These are phyloP conservation scores for Cetoscarus ocellatus DNA, from an alignment of 2,797 vertebrate genomes.

Conservation along the genomic window DNA sequence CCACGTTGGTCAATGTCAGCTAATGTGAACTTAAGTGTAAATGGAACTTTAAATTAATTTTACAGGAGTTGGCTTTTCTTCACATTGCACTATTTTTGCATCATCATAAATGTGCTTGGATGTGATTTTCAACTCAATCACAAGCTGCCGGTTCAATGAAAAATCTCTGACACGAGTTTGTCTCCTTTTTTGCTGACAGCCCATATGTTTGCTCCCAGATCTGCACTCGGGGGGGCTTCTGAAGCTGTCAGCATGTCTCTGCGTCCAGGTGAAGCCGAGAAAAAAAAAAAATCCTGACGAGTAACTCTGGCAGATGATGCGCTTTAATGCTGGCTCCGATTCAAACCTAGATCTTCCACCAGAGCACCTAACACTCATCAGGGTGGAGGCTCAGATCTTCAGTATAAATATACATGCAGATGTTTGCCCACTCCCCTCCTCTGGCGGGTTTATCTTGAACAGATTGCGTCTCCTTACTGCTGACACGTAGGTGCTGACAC, in stretches of 20 bases:
- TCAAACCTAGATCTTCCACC: conserved; percentile 75
- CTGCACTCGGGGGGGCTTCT: conserved; percentile 70
- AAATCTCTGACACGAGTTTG: conserved; percentile 51
- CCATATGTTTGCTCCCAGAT: conserved; percentile 85
- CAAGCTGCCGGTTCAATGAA: conserved; percentile 55
- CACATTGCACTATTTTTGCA: background rate
- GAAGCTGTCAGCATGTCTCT: conserved; percentile 87
- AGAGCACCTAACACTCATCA: conserved; percentile 67
- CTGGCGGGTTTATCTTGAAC: conserved; percentile 71
- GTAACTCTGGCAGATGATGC: conserved; percentile 83
- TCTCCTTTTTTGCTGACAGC: conserved; percentile 67
- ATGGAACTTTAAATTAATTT: background rate
- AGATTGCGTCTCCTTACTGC: conserved; percentile 73
- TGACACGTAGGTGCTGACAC: conserved; percentile 79
- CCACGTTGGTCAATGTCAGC: no score
- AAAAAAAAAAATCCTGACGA: conserved; percentile 49
- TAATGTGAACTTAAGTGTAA: no score
- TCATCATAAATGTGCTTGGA: conserved; percentile 4
- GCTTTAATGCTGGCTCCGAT: conserved; percentile 77
- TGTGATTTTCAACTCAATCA: background rate
- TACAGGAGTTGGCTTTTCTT: conserved; percentile 5
- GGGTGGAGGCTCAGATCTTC: conserved; percentile 53
- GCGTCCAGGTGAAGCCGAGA: conserved; percentile 67
- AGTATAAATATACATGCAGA: conserved; percentile 78
- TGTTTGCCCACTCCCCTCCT: conserved; percentile 75